Conservation (phyloP, 2,888 invertebrate species). For the Acanthococcus lagerstroemiae region DNA sequence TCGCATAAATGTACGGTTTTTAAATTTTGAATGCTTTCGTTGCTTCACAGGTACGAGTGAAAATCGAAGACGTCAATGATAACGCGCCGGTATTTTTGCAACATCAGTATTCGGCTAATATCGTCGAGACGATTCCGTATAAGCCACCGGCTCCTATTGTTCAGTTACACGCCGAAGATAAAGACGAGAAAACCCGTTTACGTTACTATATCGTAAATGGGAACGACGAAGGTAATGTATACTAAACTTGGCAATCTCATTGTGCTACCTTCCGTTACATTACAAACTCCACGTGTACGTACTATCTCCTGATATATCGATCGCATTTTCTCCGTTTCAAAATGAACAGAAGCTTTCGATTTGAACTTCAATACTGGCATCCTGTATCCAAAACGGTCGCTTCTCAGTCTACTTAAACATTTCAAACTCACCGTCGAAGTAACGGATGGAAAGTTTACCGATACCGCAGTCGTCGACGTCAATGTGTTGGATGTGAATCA, state of each 20-base stretch:
- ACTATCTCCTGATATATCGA: too few relatives aligned
- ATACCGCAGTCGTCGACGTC: conserved; percentile 62
- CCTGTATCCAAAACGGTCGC: conserved; percentile 63
- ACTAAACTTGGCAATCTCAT: neutral
- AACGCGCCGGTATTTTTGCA: conserved; percentile 73
- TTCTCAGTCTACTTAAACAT: conserved; percentile 52
- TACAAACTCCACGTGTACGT: neutral
- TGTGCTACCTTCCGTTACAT: neutral
- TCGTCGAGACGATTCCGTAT: conserved; percentile 71
- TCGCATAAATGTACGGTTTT: neutral
- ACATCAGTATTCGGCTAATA: conserved; percentile 63
- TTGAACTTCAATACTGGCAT: conserved; percentile 69
- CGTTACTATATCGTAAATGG: conserved; percentile 61
- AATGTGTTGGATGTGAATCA: conserved; percentile 69
- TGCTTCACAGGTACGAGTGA: conserved; percentile 66
- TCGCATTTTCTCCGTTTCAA: neutral
- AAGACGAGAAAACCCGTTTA: conserved; percentile 65
- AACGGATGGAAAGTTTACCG: conserved; percentile 60
- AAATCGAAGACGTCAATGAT: conserved; percentile 77
- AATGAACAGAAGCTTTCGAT: conserved; percentile 58
- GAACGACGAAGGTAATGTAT: conserved; percentile 53
- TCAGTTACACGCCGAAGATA: conserved; percentile 68
- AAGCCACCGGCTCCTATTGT: conserved; percentile 73
- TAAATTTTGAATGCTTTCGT: too few relatives aligned
- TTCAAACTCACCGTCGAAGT: conserved; percentile 57